These are phyloP conservation scores for Catocala sponsa DNA, from an alignment of 2,888 invertebrate genomes.

Conservation along the genomic window DNA sequence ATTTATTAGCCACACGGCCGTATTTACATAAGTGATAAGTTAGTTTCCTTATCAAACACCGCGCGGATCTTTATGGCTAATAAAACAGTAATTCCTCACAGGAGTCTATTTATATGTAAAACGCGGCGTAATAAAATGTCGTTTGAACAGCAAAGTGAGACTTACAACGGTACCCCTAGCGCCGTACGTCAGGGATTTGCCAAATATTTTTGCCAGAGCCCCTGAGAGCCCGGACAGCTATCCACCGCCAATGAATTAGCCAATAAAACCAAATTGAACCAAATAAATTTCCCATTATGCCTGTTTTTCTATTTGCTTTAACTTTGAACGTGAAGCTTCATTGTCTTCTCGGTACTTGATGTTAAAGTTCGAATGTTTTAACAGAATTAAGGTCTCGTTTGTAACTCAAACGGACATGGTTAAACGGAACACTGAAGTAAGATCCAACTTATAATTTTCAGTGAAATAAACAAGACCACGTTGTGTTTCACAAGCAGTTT, in stretches of 20 bases:
- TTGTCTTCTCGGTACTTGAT: conserved; percentile 32
- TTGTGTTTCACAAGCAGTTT: conserved; percentile 49
- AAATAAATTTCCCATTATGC: conserved; percentile 82
- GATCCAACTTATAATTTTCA: conserved; percentile 41
- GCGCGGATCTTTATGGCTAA: conserved; percentile 52
- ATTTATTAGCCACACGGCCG: conserved; percentile 22
- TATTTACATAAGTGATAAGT: conserved; percentile 40
- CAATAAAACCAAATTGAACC: conserved; percentile 86
- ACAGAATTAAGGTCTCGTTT: conserved; percentile 8
- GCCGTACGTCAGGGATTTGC: conserved; percentile 73
- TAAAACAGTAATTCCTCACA: conserved; percentile 65
- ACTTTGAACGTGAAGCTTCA: conserved; percentile 51
- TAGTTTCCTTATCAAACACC: conserved; percentile 45
- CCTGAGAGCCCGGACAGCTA: conserved; percentile 59
- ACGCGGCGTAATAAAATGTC: conserved; percentile 71
- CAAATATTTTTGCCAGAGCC: conserved; percentile 65
- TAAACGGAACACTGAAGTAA: conserved; percentile 17
- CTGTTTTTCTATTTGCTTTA: conserved; percentile 74
- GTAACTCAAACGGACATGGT: conserved; percentile 19
- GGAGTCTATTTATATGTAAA: conserved; percentile 78
- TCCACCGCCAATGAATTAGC: conserved; percentile 83
- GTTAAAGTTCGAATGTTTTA: conserved; percentile 12
- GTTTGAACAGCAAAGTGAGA: conserved; percentile 64
- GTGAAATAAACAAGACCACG: conserved; percentile 36
- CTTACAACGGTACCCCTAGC: conserved; percentile 48